Percentiles rank a stretch among this genome's conserved stretches.
phyloP scores from a whole-genome alignment of 2,113 vertebrate species.

The Columbina picui region DNA sequence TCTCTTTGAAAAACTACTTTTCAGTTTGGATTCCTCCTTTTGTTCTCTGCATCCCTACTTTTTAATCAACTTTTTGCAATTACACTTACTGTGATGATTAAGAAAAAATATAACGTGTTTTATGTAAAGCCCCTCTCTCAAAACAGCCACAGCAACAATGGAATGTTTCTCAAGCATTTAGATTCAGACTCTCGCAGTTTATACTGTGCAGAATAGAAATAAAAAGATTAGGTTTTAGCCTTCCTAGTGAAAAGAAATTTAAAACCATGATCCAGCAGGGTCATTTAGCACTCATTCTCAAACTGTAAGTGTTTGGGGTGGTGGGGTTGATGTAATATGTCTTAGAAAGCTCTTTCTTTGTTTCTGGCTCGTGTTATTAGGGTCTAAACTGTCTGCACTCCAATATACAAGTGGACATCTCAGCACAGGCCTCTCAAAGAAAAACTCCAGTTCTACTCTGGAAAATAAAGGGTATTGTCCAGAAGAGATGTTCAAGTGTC shows the following conservation, averaged over 20 bases:
- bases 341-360: neutral
- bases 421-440: neutral
- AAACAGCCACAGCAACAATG: neutral
- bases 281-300: neutral
- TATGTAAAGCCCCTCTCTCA: neutral
- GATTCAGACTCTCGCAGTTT: neutral
- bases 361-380: neutral
- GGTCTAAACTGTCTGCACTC: neutral
- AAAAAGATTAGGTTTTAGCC: neutral
- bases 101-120: neutral
- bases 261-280: neutral
- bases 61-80: neutral
- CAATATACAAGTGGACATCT: neutral
- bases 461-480: neutral
- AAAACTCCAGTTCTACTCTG: neutral
- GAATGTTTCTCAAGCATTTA: neutral
- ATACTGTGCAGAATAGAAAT: neutral
- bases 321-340: neutral
- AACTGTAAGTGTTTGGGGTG: fast-evolving
- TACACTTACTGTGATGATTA: neutral
- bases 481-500: neutral
- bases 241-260: neutral
- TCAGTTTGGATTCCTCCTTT: neutral
- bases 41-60: neutral
- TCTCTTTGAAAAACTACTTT: neutral